These are phyloP conservation scores for Ormyrus thymus DNA, from an alignment of 2,888 invertebrate genomes.

Conservation along the genomic window DNA sequence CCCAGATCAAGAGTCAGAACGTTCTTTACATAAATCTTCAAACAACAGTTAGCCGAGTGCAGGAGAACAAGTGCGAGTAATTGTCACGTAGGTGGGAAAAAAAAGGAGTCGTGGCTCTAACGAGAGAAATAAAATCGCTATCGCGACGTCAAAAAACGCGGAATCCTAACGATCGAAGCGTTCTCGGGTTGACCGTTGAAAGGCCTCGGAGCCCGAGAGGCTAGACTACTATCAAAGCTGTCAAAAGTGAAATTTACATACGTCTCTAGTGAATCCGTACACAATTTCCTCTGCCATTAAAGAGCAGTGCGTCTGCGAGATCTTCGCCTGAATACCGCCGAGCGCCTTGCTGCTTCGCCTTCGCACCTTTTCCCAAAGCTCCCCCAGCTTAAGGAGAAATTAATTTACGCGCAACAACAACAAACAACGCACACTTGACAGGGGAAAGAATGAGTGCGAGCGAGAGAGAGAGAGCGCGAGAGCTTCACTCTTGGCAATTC, in stretches of 20 bases:
- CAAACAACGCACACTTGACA: not conserved
- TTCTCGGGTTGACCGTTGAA: not conserved
- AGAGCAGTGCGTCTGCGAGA: constrained; percentile 54
- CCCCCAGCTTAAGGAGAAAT: constrained; percentile 43
- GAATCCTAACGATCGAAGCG: no score
- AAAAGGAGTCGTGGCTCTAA: not conserved
- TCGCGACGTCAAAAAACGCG: no score
- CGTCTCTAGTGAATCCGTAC: constrained; percentile 72
- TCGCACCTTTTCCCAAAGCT: constrained; percentile 29
- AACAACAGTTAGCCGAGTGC: constrained; percentile 37
- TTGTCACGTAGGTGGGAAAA: constrained; percentile 3
- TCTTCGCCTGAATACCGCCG: constrained; percentile 43
- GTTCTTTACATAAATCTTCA: constrained; percentile 4
- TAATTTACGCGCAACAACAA: not conserved
- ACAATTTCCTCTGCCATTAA: constrained; percentile 75
- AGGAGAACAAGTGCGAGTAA: constrained; percentile 7
- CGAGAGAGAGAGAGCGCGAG: no score
- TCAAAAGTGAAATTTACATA: constrained; percentile 69
- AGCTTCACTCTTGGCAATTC: constrained; percentile 37
- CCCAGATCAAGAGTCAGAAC: constrained; percentile 9
- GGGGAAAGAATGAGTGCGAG: not conserved
- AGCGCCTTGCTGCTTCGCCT: constrained; percentile 39
- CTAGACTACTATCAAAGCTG: constrained; percentile 63
- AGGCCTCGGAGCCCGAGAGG: not conserved
- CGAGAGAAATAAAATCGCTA: not conserved